phyloP scores from a whole-genome alignment of 2,888 invertebrate genomes.

The Drosophila macrospina region DNA sequence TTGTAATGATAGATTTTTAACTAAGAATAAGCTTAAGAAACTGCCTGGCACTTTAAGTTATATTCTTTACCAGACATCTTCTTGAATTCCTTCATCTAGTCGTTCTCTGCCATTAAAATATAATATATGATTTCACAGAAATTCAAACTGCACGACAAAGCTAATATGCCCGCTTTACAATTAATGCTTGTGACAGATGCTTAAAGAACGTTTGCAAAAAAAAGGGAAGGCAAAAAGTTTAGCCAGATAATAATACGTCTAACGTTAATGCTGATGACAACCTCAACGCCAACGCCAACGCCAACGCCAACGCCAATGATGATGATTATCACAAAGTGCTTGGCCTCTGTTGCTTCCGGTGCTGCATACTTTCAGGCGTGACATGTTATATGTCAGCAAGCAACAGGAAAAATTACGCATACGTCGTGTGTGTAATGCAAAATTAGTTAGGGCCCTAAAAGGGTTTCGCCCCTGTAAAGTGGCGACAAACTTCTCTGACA shows the following conservation, averaged over 20 bases:
- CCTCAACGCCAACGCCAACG: constrained; percentile 54
- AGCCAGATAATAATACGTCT: constrained; percentile 63
- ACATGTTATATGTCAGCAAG: constrained; percentile 47
- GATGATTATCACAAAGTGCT: constrained; percentile 41
- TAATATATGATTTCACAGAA: neutral
- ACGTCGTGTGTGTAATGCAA: constrained; percentile 52
- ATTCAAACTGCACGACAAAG: neutral
- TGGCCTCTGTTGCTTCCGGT: constrained; percentile 28
- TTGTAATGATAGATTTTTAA: neutral
- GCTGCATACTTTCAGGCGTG: constrained; percentile 41
- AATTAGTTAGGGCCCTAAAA: constrained; percentile 47
- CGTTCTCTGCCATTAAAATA: neutral
- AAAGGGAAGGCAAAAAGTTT: constrained; percentile 31
- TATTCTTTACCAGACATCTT: neutral
- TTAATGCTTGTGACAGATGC: constrained; percentile 30
- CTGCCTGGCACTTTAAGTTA: neutral
- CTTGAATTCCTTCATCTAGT: neutral
- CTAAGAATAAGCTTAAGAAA: neutral
- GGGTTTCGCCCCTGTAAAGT: constrained; percentile 49
- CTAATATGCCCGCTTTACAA: neutral
- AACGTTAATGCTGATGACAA: constrained; percentile 70
- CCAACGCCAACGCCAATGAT: constrained; percentile 37
- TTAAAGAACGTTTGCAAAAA: constrained; percentile 14
- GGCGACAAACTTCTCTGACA: constrained; percentile 52
- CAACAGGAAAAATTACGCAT: constrained; percentile 55